phyloP scores from a whole-genome alignment of 2,113 vertebrate genomes.

The Epinephelus cyanopodus region DNA sequence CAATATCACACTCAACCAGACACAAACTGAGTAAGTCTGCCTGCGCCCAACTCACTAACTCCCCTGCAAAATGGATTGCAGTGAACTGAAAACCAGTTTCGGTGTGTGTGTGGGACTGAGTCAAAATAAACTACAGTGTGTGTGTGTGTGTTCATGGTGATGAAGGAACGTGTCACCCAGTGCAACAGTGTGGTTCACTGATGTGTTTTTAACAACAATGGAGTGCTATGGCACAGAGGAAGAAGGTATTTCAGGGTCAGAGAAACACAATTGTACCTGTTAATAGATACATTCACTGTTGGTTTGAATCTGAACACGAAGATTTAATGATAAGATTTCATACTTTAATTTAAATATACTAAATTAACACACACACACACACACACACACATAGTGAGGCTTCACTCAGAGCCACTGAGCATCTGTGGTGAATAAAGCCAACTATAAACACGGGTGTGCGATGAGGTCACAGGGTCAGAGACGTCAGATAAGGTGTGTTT shows the following conservation, averaged over 20 bases:
- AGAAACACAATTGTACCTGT: not conserved
- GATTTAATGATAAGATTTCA: not conserved
- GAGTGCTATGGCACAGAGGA: not conserved
- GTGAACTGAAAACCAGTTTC: too few species aligned
- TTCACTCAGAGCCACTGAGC: slow-evolving; percentile 1
- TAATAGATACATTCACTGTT: not conserved
- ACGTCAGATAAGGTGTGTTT: slow-evolving; percentile 10
- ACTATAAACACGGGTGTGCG: slow-evolving; percentile 6
- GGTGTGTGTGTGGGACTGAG: too few species aligned
- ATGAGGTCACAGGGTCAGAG: slow-evolving; percentile 1
- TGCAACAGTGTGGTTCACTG: too few species aligned
- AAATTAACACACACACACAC: not conserved
- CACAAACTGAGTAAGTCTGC: too few species aligned
- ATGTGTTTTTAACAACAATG: too few species aligned
- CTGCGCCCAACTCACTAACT: too few species aligned
- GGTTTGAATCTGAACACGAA: not conserved
- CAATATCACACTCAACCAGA: too few species aligned
- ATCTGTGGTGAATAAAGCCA: not conserved
- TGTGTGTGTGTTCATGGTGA: too few species aligned
- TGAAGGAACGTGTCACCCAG: too few species aligned
- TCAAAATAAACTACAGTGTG: too few species aligned
- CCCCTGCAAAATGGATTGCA: too few species aligned
- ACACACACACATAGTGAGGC: not conserved
- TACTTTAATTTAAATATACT: not conserved
- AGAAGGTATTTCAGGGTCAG: not conserved